Base-by-base conservation (phyloP, 2,888 invertebrate species). In the Parelbella ahira region DNA sequence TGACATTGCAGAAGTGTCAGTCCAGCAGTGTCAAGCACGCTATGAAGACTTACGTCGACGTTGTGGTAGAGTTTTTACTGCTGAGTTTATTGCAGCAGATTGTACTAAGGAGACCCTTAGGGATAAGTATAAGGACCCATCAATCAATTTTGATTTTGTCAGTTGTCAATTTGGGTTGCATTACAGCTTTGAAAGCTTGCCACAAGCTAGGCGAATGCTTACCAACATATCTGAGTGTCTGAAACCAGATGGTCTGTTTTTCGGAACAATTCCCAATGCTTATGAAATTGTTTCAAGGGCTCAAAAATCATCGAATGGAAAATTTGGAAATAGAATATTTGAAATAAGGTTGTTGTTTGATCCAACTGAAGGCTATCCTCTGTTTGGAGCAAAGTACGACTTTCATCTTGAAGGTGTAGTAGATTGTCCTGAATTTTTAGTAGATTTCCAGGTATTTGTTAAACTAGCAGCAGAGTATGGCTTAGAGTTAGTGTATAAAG, bases 81-180 rank as follows among this genome's bases (percentile, higher is more conserved):
- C 98, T 3, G 96, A 98, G 73, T 98, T 98, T 68, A 93, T 98
- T 56, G 90, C 93, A 15, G 95, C 95, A 23, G 99, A 99, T 77
- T 96, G 97, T 60, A 94, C 97, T n/a, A 93, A 93, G 89, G 91
- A 92, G 47, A 89, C 92, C 10, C 79, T 96, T n/a, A 88, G 93
- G 34, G 92, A 93, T 65, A 92, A 92, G 56, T 96, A 93, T 69
- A 88, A 89, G 59, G 93, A 97, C 73, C 91, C 94, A 1, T 92
- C 93, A 10, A 90, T 93, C 44, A 90, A 91, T 58, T 91, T 99
- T 61, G 96, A 99, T 74, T 66, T 99, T 24, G 96, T 96, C 0
- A 98, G 97, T 70, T 98, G 98, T 70, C 99, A 99, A 79, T 99
- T 99, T 90, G 96, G 98, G 10, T 94, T 99, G 69, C 99, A 99